A percentile compares a stretch with the other conserved stretches of the same genome.
Evolutionary conservation across 2,113 vertebrate species (phyloP).

Genomic region (Myrmecobius fasciatus): DNA sequence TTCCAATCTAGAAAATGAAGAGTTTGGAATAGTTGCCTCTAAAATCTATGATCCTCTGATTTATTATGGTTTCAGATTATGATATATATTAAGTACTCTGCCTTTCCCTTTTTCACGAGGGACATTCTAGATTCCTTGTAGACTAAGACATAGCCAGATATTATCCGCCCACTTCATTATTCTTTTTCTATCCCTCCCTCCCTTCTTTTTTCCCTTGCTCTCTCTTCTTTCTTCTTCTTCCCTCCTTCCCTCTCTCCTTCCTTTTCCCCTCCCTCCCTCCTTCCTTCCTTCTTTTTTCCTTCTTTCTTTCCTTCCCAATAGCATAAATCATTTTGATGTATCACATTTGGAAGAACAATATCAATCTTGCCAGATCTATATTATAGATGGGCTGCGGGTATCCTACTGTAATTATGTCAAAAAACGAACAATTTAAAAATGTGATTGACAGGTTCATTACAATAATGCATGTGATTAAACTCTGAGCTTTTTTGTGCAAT

Average conservation of each 20-base stretch:
- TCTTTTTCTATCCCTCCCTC: background rate
- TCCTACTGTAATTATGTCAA: constrained; percentile 85
- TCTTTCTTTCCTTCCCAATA: constrained; percentile 54
- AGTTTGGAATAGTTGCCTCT: background rate
- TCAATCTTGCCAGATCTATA: constrained; percentile 80
- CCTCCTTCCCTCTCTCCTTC: fast-evolving
- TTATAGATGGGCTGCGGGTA: constrained; percentile 80
- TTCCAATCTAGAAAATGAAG: background rate
- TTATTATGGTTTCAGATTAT: background rate
- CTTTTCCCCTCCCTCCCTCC: background rate
- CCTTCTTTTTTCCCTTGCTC: background rate
- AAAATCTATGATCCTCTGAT: background rate
- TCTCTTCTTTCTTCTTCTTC: background rate
- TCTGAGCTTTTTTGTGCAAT: constrained; percentile 77
- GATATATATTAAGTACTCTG: background rate
- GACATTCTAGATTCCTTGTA: background rate
- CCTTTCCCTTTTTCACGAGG: too few relatives aligned
- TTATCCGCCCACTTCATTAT: background rate
- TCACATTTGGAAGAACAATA: constrained; percentile 81
- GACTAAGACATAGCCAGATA: background rate
- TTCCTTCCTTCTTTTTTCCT: background rate
- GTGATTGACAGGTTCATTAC: constrained; percentile 86
- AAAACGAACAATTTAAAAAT: constrained; percentile 84
- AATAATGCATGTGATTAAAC: constrained; percentile 84
- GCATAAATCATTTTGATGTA: constrained; percentile 74